Evolutionary conservation across 2,113 vertebrate genomes (phyloP).

Genomic region (Litocranius walleri): DNA sequence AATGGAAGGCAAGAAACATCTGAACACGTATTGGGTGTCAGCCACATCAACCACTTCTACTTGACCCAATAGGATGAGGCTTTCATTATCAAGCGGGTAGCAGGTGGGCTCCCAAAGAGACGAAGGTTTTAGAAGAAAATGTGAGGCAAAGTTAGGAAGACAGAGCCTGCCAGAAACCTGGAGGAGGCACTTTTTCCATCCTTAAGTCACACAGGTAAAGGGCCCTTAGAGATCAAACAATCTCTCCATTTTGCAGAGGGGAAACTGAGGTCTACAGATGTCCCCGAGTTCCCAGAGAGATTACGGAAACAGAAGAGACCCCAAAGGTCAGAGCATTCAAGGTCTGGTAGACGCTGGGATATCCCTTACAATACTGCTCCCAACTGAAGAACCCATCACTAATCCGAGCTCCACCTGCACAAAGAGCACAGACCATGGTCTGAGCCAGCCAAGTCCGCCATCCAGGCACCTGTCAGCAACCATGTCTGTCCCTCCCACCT

Average conservation of each 20-base stretch:
- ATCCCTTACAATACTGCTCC: neutral
- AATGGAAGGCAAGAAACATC: neutral
- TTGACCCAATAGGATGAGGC: neutral
- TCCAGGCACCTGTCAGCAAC: neutral
- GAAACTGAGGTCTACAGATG: neutral
- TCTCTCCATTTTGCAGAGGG: neutral
- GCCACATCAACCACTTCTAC: neutral
- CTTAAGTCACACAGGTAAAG: neutral
- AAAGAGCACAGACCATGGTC: neutral
- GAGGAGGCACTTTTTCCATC: neutral
- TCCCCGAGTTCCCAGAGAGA: neutral
- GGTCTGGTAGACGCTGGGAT: neutral
- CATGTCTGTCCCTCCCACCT: no score
- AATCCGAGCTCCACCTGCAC: neutral
- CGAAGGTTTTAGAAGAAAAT: neutral
- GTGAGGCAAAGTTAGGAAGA: neutral
- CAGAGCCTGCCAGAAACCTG: neutral
- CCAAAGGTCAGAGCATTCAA: neutral
- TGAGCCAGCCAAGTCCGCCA: neutral
- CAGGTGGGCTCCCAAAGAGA: neutral
- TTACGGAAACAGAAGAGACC: neutral
- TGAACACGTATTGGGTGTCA: neutral
- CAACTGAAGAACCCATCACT: neutral
- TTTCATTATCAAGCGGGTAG: neutral
- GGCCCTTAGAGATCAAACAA: neutral